Evolutionary conservation across 2,888 invertebrate species (phyloP).

Genomic region (Eudemis profundana): DNA sequence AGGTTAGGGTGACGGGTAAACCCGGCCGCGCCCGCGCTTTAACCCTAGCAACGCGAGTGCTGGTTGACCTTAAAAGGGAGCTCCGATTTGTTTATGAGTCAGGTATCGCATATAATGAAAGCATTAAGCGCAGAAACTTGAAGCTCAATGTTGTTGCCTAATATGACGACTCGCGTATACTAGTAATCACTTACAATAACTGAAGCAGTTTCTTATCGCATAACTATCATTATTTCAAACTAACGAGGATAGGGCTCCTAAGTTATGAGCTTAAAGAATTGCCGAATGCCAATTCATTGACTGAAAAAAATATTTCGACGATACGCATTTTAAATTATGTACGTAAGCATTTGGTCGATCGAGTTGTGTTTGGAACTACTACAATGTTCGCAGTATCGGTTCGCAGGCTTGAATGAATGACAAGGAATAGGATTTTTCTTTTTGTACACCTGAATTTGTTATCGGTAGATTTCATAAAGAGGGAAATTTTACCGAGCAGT

Average conservation of each 20-base stretch:
- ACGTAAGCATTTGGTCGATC: conserved; percentile 11
- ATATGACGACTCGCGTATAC: not conserved
- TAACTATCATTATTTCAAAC: conserved; percentile 51
- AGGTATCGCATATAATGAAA: conserved; percentile 58
- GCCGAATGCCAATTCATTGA: not conserved
- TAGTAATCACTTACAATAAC: conserved; percentile 46
- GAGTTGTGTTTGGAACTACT: conserved; percentile 1
- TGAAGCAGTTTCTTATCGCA: conserved; percentile 47
- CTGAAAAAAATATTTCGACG: not conserved
- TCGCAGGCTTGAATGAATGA: not conserved
- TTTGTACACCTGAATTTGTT: too few relatives aligned
- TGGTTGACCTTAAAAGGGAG: conserved; percentile 72
- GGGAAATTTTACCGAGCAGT: too few relatives aligned
- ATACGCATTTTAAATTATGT: not conserved
- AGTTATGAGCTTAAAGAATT: conserved; percentile 19
- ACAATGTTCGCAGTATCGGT: not conserved
- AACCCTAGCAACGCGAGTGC: conserved; percentile 33
- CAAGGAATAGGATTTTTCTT: not conserved
- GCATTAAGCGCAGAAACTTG: conserved; percentile 14
- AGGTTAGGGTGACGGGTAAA: not conserved
- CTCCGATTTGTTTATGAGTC: conserved; percentile 59
- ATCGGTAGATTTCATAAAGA: too few relatives aligned
- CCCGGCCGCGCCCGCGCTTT: conserved; percentile 32
- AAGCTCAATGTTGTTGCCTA: conserved; percentile 6
- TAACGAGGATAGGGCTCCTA: not conserved